Percentiles rank a stretch among this genome's conserved stretches.
phyloP scores from a whole-genome alignment of 2,888 invertebrate genomes.

The Rotaria sp. region DNA sequence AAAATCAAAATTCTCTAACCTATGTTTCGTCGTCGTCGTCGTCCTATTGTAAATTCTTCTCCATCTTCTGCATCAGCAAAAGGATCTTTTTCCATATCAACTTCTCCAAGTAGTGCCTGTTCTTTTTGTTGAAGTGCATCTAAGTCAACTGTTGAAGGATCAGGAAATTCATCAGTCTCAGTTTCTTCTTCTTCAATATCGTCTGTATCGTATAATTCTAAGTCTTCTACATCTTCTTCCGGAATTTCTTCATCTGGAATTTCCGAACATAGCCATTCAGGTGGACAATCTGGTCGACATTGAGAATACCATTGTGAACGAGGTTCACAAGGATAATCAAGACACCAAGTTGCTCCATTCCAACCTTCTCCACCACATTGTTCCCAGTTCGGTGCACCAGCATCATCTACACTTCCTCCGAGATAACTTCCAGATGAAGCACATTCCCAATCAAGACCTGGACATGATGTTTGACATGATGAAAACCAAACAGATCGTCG shows the following conservation, averaged over 20 bases:
- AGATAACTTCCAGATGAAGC: neutral
- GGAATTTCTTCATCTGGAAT: neutral
- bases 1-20: neutral
- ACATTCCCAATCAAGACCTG: neutral
- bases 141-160: neutral
- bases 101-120: neutral
- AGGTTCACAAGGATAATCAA: neutral
- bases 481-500: neutral
- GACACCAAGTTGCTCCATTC: neutral
- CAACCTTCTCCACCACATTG: slow-evolving; percentile 11
- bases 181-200: neutral
- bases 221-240: neutral
- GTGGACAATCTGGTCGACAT: slow-evolving; percentile 18
- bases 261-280: neutral
- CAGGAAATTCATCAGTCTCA: neutral
- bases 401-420: too few species aligned
- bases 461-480: neutral
- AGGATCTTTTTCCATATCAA: neutral
- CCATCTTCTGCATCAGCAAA: neutral
- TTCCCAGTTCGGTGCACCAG: neutral
- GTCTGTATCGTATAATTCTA: neutral
- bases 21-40: neutral
- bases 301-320: neutral
- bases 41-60: neutral
- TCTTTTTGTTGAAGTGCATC: neutral